These are phyloP conservation scores for Monochamus saltuarius DNA, from an alignment of 1,140 invertebrate genomes.

Conservation along the genomic window DNA sequence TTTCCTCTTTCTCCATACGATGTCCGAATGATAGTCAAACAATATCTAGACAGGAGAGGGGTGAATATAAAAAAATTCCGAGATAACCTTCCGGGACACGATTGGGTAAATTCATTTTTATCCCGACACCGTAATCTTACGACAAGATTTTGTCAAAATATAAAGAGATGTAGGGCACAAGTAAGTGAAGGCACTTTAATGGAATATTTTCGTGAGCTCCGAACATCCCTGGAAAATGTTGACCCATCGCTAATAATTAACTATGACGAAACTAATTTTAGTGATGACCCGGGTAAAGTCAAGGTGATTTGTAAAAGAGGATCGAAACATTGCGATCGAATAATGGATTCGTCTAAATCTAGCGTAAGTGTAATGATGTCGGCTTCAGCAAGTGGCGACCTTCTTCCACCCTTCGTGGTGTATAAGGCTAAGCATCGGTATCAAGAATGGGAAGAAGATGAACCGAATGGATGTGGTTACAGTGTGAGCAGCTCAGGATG, in stretches of 20 bases:
- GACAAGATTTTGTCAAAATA: slow-evolving; percentile 6
- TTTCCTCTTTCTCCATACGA: slow-evolving; percentile 3
- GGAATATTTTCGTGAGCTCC: slow-evolving; percentile 1
- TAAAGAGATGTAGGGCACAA: slow-evolving; percentile 1
- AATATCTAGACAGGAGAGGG: background rate
- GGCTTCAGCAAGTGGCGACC: background rate
- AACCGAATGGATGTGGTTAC: background rate
- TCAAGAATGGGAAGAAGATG: slow-evolving; percentile 16
- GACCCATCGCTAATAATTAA: no score
- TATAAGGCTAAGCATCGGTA: background rate
- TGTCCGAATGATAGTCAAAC: background rate
- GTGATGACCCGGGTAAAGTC: slow-evolving; percentile 5
- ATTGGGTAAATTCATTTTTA: slow-evolving; percentile 2
- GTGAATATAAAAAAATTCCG: background rate
- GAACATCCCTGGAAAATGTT: slow-evolving; percentile 6
- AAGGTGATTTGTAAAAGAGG: slow-evolving; percentile 11
- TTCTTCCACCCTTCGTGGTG: no score
- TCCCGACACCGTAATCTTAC: background rate
- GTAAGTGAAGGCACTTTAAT: background rate
- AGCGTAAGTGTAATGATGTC: slow-evolving; percentile 10
- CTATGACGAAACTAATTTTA: slow-evolving; percentile 17
- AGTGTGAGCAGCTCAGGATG: background rate
- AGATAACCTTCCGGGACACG: background rate
- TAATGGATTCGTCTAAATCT: slow-evolving; percentile 9
- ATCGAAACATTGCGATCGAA: slow-evolving; percentile 9